Percentiles rank a stretch among this genome's conserved stretches.
Evolutionary conservation across 2,113 vertebrate species (phyloP).

Genomic region (Bostrychus sinensis): DNA sequence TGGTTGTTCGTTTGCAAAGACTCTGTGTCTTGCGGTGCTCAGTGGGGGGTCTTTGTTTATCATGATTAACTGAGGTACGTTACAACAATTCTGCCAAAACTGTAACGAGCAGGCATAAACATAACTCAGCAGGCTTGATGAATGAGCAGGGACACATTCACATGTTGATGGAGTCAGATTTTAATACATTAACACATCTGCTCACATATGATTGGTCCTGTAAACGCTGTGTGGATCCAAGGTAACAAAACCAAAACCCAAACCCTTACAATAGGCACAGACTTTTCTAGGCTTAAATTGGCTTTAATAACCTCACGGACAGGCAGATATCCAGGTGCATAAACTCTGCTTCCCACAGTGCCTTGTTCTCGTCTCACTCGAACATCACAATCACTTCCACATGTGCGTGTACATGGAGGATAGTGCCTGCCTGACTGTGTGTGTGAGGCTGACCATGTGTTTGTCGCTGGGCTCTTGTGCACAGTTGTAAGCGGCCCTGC

Average conservation of each 20-base stretch:
- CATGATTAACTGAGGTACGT: constrained; percentile 44
- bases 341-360: constrained; percentile 66
- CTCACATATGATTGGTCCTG: constrained; percentile 35
- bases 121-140: constrained; percentile 34
- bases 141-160: constrained; percentile 10
- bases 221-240: constrained; percentile 44
- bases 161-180: constrained; percentile 33
- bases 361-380: constrained; percentile 42
- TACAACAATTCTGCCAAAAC: constrained; percentile 51
- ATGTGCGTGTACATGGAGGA: constrained; percentile 53
- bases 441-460: constrained; percentile 52
- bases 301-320: constrained; percentile 71
- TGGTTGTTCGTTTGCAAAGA: constrained; percentile 7
- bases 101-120: constrained; percentile 38
- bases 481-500: constrained; percentile 70
- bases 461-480: constrained; percentile 56
- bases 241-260: constrained; percentile 45
- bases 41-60: constrained; percentile 45
- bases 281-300: constrained; percentile 59
- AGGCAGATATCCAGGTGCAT: constrained; percentile 73
- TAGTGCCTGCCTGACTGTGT: not conserved
- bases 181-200: constrained; percentile 43
- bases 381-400: constrained; percentile 70
- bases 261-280: constrained; percentile 20
- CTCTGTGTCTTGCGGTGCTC: constrained; percentile 13